Percentiles rank a stretch among this genome's conserved stretches.
Evolutionary conservation across 2,888 invertebrate species (phyloP).

Genomic region (Hirtodrosophila cameraria): DNA sequence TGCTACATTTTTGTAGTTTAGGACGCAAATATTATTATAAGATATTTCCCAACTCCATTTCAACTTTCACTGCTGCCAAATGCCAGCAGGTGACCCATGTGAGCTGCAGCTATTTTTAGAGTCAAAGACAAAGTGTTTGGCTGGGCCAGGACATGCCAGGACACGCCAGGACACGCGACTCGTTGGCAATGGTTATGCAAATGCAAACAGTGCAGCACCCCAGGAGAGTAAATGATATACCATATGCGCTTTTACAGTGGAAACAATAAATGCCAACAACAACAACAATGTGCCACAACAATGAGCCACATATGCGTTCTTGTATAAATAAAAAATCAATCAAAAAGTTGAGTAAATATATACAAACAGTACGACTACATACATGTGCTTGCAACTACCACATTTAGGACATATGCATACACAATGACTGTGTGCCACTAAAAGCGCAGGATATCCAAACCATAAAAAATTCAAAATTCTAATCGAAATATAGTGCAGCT

Average conservation of each 20-base stretch:
- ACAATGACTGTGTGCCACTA: conserved; percentile 46
- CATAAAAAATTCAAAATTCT: conserved; percentile 76
- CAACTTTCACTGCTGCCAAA: too few species aligned
- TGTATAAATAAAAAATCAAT: conserved; percentile 73
- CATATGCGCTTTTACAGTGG: conserved; percentile 62
- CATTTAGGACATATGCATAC: conserved; percentile 44
- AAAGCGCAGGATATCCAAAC: conserved; percentile 33
- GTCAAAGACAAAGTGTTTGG: conserved; percentile 43
- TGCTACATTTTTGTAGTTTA: conserved; percentile 36
- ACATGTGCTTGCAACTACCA: background rate
- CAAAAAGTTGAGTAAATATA: conserved; percentile 56
- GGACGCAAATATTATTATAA: conserved; percentile 48
- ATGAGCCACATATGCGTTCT: conserved; percentile 68
- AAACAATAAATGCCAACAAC: conserved; percentile 21
- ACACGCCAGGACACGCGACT: conserved; percentile 55
- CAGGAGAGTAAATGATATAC: conserved; percentile 44
- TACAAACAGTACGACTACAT: conserved; percentile 3
- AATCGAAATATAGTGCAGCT: conserved; percentile 75
- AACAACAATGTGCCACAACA: conserved; percentile 43
- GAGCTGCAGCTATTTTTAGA: conserved; percentile 61
- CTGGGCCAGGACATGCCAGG: conserved; percentile 29
- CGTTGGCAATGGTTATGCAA: conserved; percentile 45
- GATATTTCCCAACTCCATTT: conserved; percentile 8
- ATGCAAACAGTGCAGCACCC: conserved; percentile 72
- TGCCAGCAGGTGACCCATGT: conserved; percentile 32